Base-by-base conservation (phyloP, 1,140 invertebrate genomes). In the Papilio xuthus region DNA sequence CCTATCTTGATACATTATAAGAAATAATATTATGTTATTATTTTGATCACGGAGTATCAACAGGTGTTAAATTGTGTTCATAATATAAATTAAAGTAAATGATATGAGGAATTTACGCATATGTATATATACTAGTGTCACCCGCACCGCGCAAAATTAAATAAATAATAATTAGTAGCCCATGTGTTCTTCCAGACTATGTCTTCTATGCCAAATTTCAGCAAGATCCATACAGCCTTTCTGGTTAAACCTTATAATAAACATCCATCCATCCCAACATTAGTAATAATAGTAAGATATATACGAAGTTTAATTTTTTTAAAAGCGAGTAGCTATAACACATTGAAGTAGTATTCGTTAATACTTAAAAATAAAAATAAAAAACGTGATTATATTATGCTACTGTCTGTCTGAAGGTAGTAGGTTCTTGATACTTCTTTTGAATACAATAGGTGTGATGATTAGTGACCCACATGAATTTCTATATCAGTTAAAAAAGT, bases 1-100 rank as follows among this genome's bases (percentile, higher is more conserved):
- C 60, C 26, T 63, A 12, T 32, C 13, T 32, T 15, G 6, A 32
- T 6, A 26, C 23, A 4, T 12, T 63, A 18, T 26, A 63, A 26
- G 28, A 28, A 63, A 28, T 10, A 63, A 28, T 18, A 26, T 28
- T 15, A 63, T 6, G 13, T 28, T 63, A 63, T 63, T 63, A 28
- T 26, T 28, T 63, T 28, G 26, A 63, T 63, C 26, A 63, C 23
- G 60, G 26, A 13, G 23, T 63, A 63, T 28, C 60, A 32, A 63
- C 4, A 32, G 60, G 60, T 63, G 60, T 63, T 12, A 63, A 63
- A 32, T 63, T 26, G 60, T 63, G 60, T 63, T 63, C 26, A 32
- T 63, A 63, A 63, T 26, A 63, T 23, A 60, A 60, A 60, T 26
- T 63, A 63, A 63, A 32, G 3, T 28, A 63, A 63, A 28, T 28